A percentile compares a stretch with the other conserved stretches of the same genome.
Conservation (phyloP, 2,888 invertebrate species). For the Catocala fraxini region DNA sequence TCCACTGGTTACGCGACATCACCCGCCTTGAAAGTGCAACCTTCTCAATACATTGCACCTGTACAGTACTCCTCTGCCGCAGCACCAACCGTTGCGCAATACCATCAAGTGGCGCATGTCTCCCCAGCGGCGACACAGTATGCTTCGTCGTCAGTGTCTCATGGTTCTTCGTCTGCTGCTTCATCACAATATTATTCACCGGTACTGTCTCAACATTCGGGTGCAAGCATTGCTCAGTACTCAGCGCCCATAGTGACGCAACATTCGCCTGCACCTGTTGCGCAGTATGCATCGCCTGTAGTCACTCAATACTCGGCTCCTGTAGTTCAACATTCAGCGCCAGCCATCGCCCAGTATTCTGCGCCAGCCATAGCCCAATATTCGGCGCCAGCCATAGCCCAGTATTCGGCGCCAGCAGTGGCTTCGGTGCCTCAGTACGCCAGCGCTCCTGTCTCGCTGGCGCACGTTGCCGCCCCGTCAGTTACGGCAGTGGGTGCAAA, state of each 20-base stretch:
- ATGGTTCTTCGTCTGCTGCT: constrained; percentile 44
- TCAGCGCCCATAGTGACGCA: constrained; percentile 32
- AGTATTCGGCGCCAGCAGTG: constrained; percentile 25
- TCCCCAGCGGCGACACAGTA: constrained; percentile 52
- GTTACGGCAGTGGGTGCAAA: constrained; percentile 41
- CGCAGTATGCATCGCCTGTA: constrained; percentile 49
- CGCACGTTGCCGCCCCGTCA: constrained; percentile 36
- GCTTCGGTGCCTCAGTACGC: constrained; percentile 50
- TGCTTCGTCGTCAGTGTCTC: constrained; percentile 47
- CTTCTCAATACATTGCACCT: constrained; percentile 52
- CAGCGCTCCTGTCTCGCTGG: constrained; percentile 41
- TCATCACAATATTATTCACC: constrained; percentile 58
- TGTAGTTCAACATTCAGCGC: constrained; percentile 54
- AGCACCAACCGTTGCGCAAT: constrained; percentile 58
- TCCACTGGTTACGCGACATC: constrained; percentile 75
- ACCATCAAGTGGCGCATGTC: constrained; percentile 55
- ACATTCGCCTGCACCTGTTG: constrained; percentile 27
- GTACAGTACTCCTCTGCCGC: constrained; percentile 41
- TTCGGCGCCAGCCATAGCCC: constrained; percentile 16
- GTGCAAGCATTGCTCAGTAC: constrained; percentile 46
- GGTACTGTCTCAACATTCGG: constrained; percentile 29
- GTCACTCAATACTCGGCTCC: constrained; percentile 55
- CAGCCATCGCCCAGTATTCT: constrained; percentile 56
- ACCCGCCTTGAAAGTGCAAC: constrained; percentile 65
- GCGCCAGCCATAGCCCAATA: constrained; percentile 19